Conservation (phyloP, 2,797 vertebrate species). For the Oryzias dopingdopingensis region DNA sequence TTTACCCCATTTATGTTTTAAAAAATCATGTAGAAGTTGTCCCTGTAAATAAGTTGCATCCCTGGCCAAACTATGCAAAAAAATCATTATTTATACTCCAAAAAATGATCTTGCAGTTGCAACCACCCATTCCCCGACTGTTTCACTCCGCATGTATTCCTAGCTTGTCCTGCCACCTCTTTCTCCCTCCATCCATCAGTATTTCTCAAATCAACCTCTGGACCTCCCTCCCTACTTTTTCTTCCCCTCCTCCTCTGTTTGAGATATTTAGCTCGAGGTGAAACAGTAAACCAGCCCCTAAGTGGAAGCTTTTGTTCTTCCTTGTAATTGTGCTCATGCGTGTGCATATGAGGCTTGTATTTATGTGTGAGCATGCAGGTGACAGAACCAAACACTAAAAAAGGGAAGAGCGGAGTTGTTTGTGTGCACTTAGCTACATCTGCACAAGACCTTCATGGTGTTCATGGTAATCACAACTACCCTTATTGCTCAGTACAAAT, state of each 20-base stretch:
- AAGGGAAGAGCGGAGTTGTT: constrained; percentile 2
- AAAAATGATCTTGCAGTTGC: not conserved
- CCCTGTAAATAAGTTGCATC: no score
- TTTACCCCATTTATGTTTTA: no score
- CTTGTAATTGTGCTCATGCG: constrained; percentile 74
- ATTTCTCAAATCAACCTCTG: constrained; percentile 2
- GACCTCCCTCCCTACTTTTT: constrained; percentile 9
- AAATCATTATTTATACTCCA: constrained; percentile 3
- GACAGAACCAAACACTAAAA: constrained; percentile 14
- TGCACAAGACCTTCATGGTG: constrained; percentile 17
- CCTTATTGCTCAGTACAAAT: no score
- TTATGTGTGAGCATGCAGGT: constrained; percentile 17
- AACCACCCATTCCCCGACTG: constrained; percentile 46
- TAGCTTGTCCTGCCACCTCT: constrained; percentile 3
- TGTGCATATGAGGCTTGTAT: constrained; percentile 58
- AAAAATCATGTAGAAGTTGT: no score
- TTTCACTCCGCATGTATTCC: constrained; percentile 12
- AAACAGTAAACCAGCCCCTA: constrained; percentile 85
- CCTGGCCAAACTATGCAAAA: not conserved
- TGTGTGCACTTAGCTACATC: constrained; percentile 3
- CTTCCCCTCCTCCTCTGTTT: constrained; percentile 37
- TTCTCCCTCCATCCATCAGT: constrained; percentile 2
- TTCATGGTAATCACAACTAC: constrained; percentile 5
- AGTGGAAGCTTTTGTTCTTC: constrained; percentile 82
- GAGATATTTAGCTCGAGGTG: constrained; percentile 90